Evolutionary conservation across 2,888 invertebrate species (phyloP).

Genomic region (Thyatira batis): DNA sequence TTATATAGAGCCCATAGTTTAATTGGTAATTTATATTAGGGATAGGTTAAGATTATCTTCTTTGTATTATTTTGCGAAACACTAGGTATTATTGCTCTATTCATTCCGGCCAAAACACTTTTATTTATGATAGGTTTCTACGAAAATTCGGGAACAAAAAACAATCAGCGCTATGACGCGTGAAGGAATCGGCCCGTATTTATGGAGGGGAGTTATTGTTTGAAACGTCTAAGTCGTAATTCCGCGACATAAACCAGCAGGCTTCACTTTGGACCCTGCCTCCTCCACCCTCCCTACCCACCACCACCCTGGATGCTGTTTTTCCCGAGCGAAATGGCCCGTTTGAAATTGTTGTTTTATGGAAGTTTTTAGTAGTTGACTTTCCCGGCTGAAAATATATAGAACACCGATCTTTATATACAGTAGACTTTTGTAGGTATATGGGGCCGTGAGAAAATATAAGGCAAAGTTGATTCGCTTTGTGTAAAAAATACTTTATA

Average conservation of each 20-base stretch:
- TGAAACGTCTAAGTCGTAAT: slow-evolving; percentile 83
- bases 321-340: slow-evolving; percentile 80
- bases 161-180: slow-evolving; percentile 77
- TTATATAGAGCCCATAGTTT: too few species aligned
- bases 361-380: slow-evolving; percentile 82
- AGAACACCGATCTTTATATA: slow-evolving; percentile 68
- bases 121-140: slow-evolving; percentile 24
- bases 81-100: too few species aligned
- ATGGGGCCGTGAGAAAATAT: neutral
- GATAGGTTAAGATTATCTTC: too few species aligned
- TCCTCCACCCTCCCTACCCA: slow-evolving; percentile 35
- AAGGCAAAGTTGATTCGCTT: neutral
- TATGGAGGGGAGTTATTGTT: slow-evolving; percentile 80
- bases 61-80: too few species aligned
- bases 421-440: slow-evolving; percentile 32
- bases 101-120: slow-evolving; percentile 13
- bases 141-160: slow-evolving; percentile 56
- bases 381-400: slow-evolving; percentile 75
- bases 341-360: slow-evolving; percentile 83
- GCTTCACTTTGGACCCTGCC: slow-evolving; percentile 70
- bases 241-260: slow-evolving; percentile 77
- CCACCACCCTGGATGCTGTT: slow-evolving; percentile 71
- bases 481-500: slow-evolving; percentile 20
- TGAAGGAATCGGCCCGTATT: slow-evolving; percentile 80
- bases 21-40: too few species aligned